Conservation (phyloP, 2,888 invertebrate species). For the Heliconius cydno region DNA sequence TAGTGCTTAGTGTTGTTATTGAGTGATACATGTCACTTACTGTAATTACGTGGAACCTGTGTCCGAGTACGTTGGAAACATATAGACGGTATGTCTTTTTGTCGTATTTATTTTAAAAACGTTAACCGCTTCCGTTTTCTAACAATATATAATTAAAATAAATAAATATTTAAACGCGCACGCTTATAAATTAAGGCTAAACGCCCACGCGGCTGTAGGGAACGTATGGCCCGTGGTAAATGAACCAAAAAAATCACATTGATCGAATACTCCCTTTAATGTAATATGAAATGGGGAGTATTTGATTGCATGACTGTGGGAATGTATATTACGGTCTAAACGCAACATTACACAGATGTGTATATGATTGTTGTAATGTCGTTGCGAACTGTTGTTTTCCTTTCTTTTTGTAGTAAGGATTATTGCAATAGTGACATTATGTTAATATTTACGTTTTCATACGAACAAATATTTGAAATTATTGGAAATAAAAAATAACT, state of each 20-base stretch:
- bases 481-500: no score
- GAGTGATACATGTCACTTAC: no score
- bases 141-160: background rate
- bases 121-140: no score
- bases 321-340: constrained; percentile 70
- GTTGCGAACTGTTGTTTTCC: background rate
- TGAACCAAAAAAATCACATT: constrained; percentile 74
- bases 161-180: background rate
- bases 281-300: constrained; percentile 53
- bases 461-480: background rate
- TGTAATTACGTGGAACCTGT: no score
- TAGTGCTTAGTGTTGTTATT: no score
- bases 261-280: constrained; percentile 74
- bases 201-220: constrained; percentile 48
- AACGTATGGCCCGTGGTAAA: constrained; percentile 68
- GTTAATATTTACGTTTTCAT: background rate
- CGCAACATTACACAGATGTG: constrained; percentile 35
- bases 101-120: no score
- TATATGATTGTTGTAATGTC: constrained; percentile 3
- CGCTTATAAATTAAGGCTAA: constrained; percentile 40
- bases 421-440: background rate
- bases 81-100: no score
- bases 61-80: no score
- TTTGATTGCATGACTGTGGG: constrained; percentile 70
- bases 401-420: background rate